Conservation (phyloP, 2,113 vertebrate species). For the Lates calcarifer region DNA sequence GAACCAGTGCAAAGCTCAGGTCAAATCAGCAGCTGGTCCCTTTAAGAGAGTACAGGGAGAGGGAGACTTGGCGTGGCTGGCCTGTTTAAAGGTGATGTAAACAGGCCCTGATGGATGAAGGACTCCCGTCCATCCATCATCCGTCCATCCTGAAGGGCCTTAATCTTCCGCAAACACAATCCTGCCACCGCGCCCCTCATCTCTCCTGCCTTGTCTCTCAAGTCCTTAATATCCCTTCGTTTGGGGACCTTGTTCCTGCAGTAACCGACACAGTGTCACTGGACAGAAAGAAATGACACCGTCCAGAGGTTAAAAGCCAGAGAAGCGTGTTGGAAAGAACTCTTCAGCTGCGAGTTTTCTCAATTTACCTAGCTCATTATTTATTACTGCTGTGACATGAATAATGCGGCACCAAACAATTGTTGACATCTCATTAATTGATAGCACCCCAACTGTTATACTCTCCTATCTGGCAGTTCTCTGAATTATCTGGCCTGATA, state of each 20-base stretch:
- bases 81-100: constrained; percentile 81
- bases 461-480: constrained; percentile 6
- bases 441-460: constrained; percentile 47
- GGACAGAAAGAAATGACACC: constrained; percentile 58
- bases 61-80: constrained; percentile 42
- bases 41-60: constrained; percentile 55
- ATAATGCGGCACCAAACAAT: constrained; percentile 68
- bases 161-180: constrained; percentile 81
- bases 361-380: constrained; percentile 53
- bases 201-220: constrained; percentile 62
- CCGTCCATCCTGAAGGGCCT: constrained; percentile 76
- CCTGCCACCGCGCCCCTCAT: constrained; percentile 65
- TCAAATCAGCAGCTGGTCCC: constrained; percentile 50
- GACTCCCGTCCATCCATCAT: constrained; percentile 77
- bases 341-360: constrained; percentile 47
- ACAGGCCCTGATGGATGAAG: constrained; percentile 80
- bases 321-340: constrained; percentile 7
- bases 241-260: constrained; percentile 63
- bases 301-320: constrained; percentile 59
- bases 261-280: constrained; percentile 26
- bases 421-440: constrained; percentile 78
- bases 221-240: constrained; percentile 69
- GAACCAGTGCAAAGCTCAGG: constrained; percentile 21
- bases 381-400: constrained; percentile 62
- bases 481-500: constrained; percentile 24